Conservation (phyloP, 2,888 invertebrate species). For the Cheilosia pagana region DNA sequence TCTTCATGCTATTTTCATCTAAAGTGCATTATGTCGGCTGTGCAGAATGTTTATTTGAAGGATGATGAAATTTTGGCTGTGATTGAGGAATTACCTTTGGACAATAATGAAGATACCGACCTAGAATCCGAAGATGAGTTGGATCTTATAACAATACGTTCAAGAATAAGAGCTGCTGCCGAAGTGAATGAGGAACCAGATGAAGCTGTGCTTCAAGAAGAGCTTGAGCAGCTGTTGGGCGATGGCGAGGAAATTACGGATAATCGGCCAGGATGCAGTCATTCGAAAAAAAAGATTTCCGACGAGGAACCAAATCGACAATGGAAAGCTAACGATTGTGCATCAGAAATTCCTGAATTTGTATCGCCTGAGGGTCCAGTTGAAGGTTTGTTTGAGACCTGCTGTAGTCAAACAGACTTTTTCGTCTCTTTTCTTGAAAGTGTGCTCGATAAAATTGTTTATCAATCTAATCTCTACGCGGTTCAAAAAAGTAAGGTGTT, state of each 20-base stretch:
- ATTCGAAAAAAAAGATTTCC: slow-evolving; percentile 23
- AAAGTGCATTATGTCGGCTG: too few species aligned
- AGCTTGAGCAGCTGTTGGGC: too few species aligned
- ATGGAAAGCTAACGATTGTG: slow-evolving; percentile 14
- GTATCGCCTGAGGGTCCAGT: slow-evolving; percentile 11
- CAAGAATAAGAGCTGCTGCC: too few species aligned
- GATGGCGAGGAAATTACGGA: slow-evolving; percentile 17
- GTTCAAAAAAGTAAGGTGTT: neutral
- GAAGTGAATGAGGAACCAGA: too few species aligned
- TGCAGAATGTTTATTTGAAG: too few species aligned
- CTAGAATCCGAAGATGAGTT: too few species aligned
- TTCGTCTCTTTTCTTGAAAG: neutral
- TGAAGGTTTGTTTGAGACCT: neutral
- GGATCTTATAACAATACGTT: too few species aligned
- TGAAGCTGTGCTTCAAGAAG: too few species aligned
- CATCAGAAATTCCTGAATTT: slow-evolving; percentile 37
- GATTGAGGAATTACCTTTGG: too few species aligned
- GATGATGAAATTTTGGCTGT: too few species aligned
- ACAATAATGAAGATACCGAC: too few species aligned
- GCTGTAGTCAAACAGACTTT: neutral
- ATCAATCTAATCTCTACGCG: neutral
- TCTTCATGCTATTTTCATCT: too few species aligned
- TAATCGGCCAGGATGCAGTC: slow-evolving; percentile 12
- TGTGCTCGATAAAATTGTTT: neutral
- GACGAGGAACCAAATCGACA: slow-evolving; percentile 23